These are phyloP conservation scores for Peromyscus aztecus DNA, from an alignment of 2,797 vertebrate genomes.

Conservation along the genomic window DNA sequence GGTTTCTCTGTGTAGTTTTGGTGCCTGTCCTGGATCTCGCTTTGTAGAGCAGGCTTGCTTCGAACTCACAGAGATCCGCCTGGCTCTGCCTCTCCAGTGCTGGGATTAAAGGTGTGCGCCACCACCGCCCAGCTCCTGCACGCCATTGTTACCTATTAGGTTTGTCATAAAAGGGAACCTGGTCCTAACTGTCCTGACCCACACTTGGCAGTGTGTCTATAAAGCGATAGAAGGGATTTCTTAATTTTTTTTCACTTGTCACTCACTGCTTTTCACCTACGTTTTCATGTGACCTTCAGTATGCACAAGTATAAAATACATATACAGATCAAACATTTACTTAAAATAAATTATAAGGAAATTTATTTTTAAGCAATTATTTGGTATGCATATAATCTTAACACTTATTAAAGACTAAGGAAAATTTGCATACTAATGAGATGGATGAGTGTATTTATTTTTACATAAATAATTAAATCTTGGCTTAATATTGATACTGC, in stretches of 20 bases:
- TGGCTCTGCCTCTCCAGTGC: too few species aligned
- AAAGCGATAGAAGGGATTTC: constrained; percentile 54
- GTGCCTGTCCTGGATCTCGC: too few species aligned
- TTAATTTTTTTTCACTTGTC: background rate
- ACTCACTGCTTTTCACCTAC: background rate
- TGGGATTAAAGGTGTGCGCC: too few species aligned
- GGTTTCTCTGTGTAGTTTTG: too few species aligned
- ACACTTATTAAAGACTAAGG: constrained; percentile 16
- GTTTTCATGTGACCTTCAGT: background rate
- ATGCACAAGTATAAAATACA: background rate
- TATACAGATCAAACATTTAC: background rate
- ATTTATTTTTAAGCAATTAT: background rate
- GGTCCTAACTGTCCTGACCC: constrained; percentile 3
- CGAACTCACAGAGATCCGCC: too few species aligned
- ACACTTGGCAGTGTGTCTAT: background rate
- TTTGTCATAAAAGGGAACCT: background rate
- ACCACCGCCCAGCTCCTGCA: too few species aligned
- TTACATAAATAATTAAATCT: background rate
- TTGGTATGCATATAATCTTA: background rate
- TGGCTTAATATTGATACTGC: background rate
- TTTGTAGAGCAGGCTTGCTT: too few species aligned
- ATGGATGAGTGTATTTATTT: background rate
- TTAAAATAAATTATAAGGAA: background rate
- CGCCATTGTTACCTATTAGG: background rate
- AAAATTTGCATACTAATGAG: constrained; percentile 3